Conservation (phyloP, 2,113 vertebrate species). For the Microcebus murinus region DNA sequence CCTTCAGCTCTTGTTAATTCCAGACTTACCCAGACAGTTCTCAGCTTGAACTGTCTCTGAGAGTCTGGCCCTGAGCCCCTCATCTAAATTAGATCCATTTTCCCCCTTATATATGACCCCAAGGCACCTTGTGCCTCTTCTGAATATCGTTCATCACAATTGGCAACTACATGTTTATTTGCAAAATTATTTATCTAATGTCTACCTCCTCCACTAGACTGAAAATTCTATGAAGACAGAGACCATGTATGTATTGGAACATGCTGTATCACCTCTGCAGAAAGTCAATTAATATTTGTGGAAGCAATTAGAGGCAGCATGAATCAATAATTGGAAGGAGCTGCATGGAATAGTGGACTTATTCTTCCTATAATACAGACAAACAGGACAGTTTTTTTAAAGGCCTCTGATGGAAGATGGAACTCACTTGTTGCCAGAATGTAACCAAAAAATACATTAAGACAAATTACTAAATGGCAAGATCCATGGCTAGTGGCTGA, state of each 20-base stretch:
- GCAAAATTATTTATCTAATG: background rate
- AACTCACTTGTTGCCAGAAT: background rate
- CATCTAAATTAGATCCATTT: background rate
- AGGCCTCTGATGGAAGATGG: background rate
- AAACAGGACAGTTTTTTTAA: background rate
- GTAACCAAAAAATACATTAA: constrained; percentile 18
- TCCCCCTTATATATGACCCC: background rate
- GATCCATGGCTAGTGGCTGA: background rate
- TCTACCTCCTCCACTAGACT: background rate
- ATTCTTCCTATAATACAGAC: background rate
- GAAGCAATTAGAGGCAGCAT: background rate
- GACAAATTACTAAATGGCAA: background rate
- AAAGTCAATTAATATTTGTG: background rate
- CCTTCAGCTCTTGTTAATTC: background rate
- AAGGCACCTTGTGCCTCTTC: background rate
- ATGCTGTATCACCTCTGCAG: background rate
- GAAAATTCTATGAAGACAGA: background rate
- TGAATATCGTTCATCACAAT: background rate
- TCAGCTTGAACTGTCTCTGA: background rate
- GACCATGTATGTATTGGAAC: background rate
- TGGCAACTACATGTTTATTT: background rate
- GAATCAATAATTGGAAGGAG: background rate
- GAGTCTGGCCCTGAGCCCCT: background rate
- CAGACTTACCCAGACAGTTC: background rate
- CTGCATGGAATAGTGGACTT: background rate